phyloP scores from a whole-genome alignment of 2,797 vertebrate species.

The Danio kyathit region DNA sequence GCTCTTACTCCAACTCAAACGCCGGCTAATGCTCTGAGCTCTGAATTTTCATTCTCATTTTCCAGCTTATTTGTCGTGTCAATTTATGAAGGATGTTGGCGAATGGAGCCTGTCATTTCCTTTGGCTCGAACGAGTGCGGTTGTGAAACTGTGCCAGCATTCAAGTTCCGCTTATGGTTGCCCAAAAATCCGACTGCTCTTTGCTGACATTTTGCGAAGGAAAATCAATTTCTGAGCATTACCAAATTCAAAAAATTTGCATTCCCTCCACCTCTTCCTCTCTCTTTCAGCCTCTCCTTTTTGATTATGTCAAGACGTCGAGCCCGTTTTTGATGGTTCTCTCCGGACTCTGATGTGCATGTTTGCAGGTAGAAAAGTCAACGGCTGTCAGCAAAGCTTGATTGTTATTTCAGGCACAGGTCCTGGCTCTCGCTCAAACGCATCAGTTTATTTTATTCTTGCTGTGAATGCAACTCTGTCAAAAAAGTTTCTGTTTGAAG shows the following conservation, averaged over 20 bases:
- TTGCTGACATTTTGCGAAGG: conserved; percentile 10
- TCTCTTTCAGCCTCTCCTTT: background rate
- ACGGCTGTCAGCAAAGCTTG: conserved; percentile 37
- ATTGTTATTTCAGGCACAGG: conserved; percentile 63
- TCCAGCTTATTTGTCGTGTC: conserved; percentile 58
- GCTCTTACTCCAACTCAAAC: conserved; percentile 34
- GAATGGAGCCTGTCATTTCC: conserved; percentile 62
- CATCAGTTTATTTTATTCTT: conserved; percentile 36
- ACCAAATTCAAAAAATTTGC: conserved; percentile 54
- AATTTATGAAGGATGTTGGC: conserved; percentile 45
- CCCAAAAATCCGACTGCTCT: conserved; percentile 29
- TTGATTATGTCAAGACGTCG: conserved; percentile 38
- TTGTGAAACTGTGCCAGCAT: conserved; percentile 16
- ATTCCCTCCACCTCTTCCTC: conserved; percentile 19
- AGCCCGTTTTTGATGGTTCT: conserved; percentile 56
- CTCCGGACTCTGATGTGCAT: conserved; percentile 57
- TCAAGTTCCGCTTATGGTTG: conserved; percentile 1
- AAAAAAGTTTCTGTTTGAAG: conserved; percentile 43
- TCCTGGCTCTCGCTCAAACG: conserved; percentile 47
- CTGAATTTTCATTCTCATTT: conserved; percentile 54
- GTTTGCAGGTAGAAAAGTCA: conserved; percentile 48
- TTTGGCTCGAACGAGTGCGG: conserved; percentile 19
- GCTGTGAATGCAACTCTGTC: conserved; percentile 12
- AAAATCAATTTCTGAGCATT: conserved; percentile 42
- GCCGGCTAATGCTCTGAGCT: conserved; percentile 37